Conservation (phyloP, 2,113 vertebrate genomes). For the Corythaixoides concolor region DNA sequence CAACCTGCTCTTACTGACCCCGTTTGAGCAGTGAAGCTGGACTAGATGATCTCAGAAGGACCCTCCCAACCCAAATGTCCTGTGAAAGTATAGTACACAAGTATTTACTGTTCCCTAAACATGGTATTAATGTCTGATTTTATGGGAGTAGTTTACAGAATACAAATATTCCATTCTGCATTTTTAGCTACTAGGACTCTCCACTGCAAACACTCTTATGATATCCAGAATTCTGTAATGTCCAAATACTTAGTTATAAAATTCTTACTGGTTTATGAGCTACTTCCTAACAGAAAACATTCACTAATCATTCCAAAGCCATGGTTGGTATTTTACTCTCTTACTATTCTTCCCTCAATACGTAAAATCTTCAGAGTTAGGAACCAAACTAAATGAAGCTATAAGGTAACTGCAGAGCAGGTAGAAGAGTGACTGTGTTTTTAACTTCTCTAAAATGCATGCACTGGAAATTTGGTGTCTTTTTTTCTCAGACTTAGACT, state of each 20-base stretch:
- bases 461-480: background rate
- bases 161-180: background rate
- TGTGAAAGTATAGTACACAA: background rate
- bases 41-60: background rate
- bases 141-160: background rate
- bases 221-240: background rate
- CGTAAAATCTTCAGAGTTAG: no score
- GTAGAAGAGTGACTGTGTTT: background rate
- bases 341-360: background rate
- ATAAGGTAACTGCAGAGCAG: background rate
- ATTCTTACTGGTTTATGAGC: background rate
- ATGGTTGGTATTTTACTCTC: background rate
- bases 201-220: background rate
- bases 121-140: background rate
- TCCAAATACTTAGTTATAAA: background rate
- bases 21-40: background rate
- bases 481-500: background rate
- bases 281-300: background rate
- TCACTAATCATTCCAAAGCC: background rate
- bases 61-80: background rate
- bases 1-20: background rate
- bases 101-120: background rate
- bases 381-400: background rate
- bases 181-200: background rate
- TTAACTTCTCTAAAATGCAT: background rate